A percentile compares a stretch with the other conserved stretches of the same genome.
These are phyloP conservation scores for Drosophila suzukii DNA, from an alignment of 1,140 invertebrate species.

Conservation along the genomic window DNA sequence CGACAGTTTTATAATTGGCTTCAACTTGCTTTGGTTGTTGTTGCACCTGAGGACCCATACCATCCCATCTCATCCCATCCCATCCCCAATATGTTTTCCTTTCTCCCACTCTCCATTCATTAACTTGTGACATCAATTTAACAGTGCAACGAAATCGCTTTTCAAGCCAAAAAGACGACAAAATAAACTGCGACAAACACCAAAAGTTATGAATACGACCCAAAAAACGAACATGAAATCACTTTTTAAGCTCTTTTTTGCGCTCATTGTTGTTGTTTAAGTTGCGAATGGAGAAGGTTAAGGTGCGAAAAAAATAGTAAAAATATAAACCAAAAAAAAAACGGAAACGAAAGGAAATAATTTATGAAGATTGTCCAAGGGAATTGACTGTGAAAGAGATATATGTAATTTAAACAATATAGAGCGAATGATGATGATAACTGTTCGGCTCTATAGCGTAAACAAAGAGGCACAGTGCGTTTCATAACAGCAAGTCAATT, in stretches of 20 bases:
- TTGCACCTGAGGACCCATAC: slow-evolving; percentile 11
- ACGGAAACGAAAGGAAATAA: slow-evolving; percentile 8
- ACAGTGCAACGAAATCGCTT: slow-evolving; percentile 30
- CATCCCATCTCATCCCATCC: too few species aligned
- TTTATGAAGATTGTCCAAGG: slow-evolving; percentile 43
- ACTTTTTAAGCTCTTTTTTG: slow-evolving; percentile 36
- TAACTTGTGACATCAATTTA: slow-evolving; percentile 36
- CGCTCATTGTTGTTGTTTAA: slow-evolving; percentile 18
- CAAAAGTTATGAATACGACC: slow-evolving; percentile 20
- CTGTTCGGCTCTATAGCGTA: slow-evolving; percentile 11
- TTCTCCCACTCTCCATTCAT: slow-evolving; percentile 8
- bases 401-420: slow-evolving; percentile 31
- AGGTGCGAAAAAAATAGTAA: slow-evolving; percentile 9
- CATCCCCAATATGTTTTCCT: not conserved
- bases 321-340: not conserved
- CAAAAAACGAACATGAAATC: slow-evolving; percentile 33
- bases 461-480: slow-evolving; percentile 23
- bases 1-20: slow-evolving; percentile 53
- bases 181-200: slow-evolving; percentile 1
- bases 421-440: slow-evolving; percentile 18
- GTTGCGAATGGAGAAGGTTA: slow-evolving; percentile 39
- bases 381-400: slow-evolving; percentile 45
- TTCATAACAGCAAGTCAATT: slow-evolving; percentile 32
- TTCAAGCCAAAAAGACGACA: slow-evolving; percentile 6
- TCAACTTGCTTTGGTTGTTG: slow-evolving; percentile 4